Percentiles rank a stretch among this genome's conserved stretches.
phyloP scores from a whole-genome alignment of 2,797 vertebrate species.

The Bovichtus diacanthus region DNA sequence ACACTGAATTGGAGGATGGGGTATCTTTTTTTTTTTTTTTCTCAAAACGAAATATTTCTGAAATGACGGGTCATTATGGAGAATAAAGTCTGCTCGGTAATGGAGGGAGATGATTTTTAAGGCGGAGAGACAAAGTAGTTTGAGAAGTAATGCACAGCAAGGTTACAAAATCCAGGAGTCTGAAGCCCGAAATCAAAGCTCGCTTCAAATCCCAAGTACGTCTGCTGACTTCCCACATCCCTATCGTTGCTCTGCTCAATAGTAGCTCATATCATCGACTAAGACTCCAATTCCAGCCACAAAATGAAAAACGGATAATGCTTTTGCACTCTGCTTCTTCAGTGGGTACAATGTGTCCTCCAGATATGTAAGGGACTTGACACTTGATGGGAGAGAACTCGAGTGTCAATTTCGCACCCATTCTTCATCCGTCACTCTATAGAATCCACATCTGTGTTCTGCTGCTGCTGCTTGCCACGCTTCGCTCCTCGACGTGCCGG shows the following conservation, averaged over 20 bases:
- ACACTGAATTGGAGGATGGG: background rate
- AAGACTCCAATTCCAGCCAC: constrained; percentile 21
- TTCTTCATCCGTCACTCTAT: constrained; percentile 43
- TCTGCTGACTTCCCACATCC: background rate
- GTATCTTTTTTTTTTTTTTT: too few species aligned
- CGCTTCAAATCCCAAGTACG: constrained; percentile 4
- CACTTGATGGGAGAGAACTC: constrained; percentile 16
- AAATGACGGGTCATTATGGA: background rate
- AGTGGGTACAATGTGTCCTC: constrained; percentile 19
- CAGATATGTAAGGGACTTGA: constrained; percentile 28
- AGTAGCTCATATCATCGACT: background rate
- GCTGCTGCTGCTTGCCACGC: constrained; percentile 23
- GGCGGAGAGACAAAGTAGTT: constrained; percentile 15
- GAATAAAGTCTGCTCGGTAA: background rate
- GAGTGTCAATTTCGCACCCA: constrained; percentile 35
- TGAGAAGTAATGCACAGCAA: background rate
- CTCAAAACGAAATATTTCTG: constrained; percentile 12
- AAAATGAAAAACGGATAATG: constrained; percentile 51
- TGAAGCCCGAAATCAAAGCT: constrained; percentile 39
- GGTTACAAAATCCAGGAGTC: constrained; percentile 11
- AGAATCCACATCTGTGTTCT: constrained; percentile 49
- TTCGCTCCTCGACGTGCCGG: constrained; percentile 24
- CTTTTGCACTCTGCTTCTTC: constrained; percentile 33
- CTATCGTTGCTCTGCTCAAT: constrained; percentile 5
- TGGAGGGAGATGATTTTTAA: constrained; percentile 7